These are phyloP conservation scores for Drosophila bocki DNA, from an alignment of 1,140 invertebrate genomes.

Conservation along the genomic window DNA sequence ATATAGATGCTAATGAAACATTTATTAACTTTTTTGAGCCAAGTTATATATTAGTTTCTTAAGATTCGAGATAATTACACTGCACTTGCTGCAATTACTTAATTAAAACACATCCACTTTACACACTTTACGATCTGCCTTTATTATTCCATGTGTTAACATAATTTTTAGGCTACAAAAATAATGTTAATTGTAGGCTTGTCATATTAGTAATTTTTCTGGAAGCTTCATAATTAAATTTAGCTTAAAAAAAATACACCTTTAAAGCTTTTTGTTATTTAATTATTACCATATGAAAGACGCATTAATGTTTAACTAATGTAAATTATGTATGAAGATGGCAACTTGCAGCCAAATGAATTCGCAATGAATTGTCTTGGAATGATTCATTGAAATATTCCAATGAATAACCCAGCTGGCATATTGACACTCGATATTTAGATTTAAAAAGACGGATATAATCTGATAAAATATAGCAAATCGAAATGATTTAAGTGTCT, in stretches of 20 bases:
- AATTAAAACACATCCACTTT: not conserved
- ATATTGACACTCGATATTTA: slow-evolving; percentile 2
- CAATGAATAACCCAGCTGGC: slow-evolving; percentile 1
- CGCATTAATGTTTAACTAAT: slow-evolving; percentile 1
- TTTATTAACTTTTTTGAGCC: too few relatives aligned
- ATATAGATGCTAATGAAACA: too few relatives aligned
- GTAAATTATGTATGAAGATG: slow-evolving; percentile 8
- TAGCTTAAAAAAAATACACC: not conserved
- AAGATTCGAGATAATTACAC: not conserved
- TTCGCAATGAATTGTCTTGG: not conserved
- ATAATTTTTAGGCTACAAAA: not conserved
- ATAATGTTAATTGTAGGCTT: not conserved
- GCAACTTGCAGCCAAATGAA: slow-evolving; percentile 1
- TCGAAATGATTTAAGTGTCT: slow-evolving; percentile 11
- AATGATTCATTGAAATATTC: slow-evolving; percentile 11
- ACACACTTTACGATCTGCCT: not conserved
- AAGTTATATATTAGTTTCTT: not conserved
- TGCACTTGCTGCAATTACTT: not conserved
- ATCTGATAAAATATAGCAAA: slow-evolving; percentile 6
- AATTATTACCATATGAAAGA: not conserved
- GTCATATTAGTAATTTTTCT: not conserved
- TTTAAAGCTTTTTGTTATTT: not conserved
- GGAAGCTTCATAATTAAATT: not conserved
- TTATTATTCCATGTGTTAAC: not conserved
- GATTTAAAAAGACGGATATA: slow-evolving; percentile 7